Evolutionary conservation across 2,797 vertebrate species (phyloP), one percentile per base, ranked within the genome.

Genomic region (Sebastes reedi): DNA sequence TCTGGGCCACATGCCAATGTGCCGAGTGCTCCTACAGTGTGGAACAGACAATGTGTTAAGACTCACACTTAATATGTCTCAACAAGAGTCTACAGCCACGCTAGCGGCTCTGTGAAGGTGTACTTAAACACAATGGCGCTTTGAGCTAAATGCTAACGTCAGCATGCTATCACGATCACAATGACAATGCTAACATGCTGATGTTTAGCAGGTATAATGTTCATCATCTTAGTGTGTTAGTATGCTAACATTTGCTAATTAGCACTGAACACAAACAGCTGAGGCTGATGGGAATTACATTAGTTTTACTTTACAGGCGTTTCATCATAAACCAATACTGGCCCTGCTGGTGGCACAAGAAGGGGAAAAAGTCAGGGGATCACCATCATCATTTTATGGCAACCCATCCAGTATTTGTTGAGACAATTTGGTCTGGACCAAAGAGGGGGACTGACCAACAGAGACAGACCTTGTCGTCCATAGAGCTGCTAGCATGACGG

Each of bases 11-110:
- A 72, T 73, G 87, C 75, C 88, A 78, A 83, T 85, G 83, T 90
- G 87, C 85, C 72, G 83, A 91, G 79, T 73, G 79, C 82, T 91
- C 90, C 93, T 94, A 52, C 29, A 69, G 67, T 27, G 34, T 14
- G 59, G 4, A 75, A 88, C 65, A 90, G 39, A 92, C 52, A 84
- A 72, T 25, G 78, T 2, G 80, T 92, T 72, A 89, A 46, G 72
- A 78, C 12, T 61, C 60, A 50, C 58, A 74, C 46, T 32, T 13
- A 16, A 29, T 65, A 25, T 13, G 59, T 70, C 66, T 25, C 16
- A 56, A 61, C 27, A 81, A 29, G 13, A 27, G 39, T 36, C 20
- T 24, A n/a, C 58, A 80, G 32, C n/a, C 27, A 24, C 24, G 20
- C 50, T n/a, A 29, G 70, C 52, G 16, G 69, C 55, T 25, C 61